Percentiles rank a stretch among this genome's conserved stretches.
These are phyloP conservation scores for Aspidiotus destructor DNA, from an alignment of 2,888 invertebrate genomes.

Conservation along the genomic window DNA sequence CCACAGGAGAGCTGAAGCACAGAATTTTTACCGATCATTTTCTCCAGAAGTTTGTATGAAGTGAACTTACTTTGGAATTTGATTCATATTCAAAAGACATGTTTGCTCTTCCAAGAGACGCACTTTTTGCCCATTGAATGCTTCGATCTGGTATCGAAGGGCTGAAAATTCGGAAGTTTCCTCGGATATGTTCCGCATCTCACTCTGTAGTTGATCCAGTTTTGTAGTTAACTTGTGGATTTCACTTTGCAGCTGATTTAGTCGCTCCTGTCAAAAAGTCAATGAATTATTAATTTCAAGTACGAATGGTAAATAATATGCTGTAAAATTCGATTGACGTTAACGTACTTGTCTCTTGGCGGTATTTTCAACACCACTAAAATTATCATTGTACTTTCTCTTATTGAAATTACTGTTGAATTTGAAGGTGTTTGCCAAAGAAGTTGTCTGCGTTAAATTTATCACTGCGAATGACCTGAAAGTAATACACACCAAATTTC, in stretches of 20 bases:
- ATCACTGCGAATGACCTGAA: slow-evolving; percentile 21
- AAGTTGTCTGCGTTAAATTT: slow-evolving; percentile 13
- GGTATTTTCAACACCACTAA: not conserved
- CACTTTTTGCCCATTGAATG: slow-evolving; percentile 34
- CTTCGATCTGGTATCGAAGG: slow-evolving; percentile 43
- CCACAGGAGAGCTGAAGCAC: too few species aligned
- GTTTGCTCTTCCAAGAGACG: slow-evolving; percentile 34
- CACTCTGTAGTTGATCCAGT: slow-evolving; percentile 43
- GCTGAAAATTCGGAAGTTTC: slow-evolving; percentile 41
- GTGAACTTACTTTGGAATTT: slow-evolving; percentile 14
- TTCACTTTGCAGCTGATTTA: slow-evolving; percentile 45
- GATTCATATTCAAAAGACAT: slow-evolving; percentile 7
- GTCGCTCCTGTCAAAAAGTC: slow-evolving; percentile 41
- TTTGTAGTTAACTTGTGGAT: slow-evolving; percentile 42
- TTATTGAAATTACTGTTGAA: slow-evolving; percentile 23
- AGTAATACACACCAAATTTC: not conserved
- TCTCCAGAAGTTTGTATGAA: not conserved
- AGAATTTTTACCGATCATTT: too few species aligned
- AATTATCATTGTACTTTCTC: slow-evolving; percentile 18
- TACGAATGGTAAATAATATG: not conserved
- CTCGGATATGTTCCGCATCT: slow-evolving; percentile 41
- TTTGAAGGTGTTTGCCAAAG: slow-evolving; percentile 17
- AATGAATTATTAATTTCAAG: not conserved
- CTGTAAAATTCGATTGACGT: not conserved
- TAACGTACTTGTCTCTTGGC: slow-evolving; percentile 10